phyloP scores from a whole-genome alignment of 35 echinoderm and acorn worm genomes.

The Lytechinus pictus region DNA sequence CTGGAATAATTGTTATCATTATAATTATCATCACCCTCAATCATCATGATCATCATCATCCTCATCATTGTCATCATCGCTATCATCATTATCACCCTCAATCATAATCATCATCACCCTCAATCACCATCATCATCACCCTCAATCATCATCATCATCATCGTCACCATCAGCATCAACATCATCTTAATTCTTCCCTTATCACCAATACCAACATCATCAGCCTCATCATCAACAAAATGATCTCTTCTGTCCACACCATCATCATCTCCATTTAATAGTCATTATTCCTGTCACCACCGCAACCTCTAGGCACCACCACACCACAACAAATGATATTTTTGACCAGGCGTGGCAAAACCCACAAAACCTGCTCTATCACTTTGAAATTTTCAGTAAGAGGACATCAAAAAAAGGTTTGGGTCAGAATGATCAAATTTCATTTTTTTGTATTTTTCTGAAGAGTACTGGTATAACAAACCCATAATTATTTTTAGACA shows the following conservation, averaged over 20 bases:
- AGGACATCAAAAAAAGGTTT: too few relatives aligned
- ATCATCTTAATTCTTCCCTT: too few relatives aligned
- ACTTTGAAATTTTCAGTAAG: too few relatives aligned
- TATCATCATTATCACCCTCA: background rate
- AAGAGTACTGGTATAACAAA: too few relatives aligned
- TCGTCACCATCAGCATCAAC: background rate
- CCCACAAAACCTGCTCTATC: too few relatives aligned
- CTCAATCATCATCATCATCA: conserved; percentile 19
- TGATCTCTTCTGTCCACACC: background rate
- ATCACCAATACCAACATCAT: too few relatives aligned
- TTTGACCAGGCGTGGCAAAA: too few relatives aligned
- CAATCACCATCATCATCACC: background rate
- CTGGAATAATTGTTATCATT: background rate
- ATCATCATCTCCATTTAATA: background rate
- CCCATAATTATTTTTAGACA: too few relatives aligned
- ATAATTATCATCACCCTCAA: background rate
- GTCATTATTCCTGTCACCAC: background rate
- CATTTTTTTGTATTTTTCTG: too few relatives aligned
- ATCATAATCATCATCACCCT: background rate
- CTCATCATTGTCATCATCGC: background rate
- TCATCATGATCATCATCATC: conserved; percentile 2
- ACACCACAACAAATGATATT: background rate
- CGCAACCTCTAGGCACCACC: background rate
- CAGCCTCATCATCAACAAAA: background rate
- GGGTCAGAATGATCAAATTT: too few relatives aligned